Conservation (phyloP, 2,113 vertebrate species). For the Coryphaenoides rupestris region DNA sequence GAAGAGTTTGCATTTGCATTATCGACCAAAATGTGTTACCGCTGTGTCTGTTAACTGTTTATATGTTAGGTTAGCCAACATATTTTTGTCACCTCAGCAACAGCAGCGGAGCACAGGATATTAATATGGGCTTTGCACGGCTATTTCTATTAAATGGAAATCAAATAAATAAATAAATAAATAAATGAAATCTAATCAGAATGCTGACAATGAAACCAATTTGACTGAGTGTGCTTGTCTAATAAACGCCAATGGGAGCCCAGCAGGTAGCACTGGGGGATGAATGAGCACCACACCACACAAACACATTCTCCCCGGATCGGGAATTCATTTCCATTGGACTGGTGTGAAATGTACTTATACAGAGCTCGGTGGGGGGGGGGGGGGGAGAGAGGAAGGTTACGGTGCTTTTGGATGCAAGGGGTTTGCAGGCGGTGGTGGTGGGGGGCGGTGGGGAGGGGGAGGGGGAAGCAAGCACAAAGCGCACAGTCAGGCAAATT, state of each 20-base stretch:
- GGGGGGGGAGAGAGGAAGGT: slow-evolving; percentile 9
- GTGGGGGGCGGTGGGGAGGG: slow-evolving; percentile 6
- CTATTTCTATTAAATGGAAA: slow-evolving; percentile 25
- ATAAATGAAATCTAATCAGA: slow-evolving; percentile 11
- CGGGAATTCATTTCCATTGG: slow-evolving; percentile 59
- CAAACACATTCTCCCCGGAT: slow-evolving; percentile 42
- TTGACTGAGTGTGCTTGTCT: slow-evolving; percentile 21
- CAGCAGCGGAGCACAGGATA: too few species aligned
- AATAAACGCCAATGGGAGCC: slow-evolving; percentile 35
- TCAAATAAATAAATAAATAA: not conserved
- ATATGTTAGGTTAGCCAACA: not conserved
- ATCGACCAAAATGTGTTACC: not conserved
- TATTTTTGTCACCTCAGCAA: too few species aligned
- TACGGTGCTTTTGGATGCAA: slow-evolving; percentile 10
- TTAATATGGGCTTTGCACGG: slow-evolving; percentile 1
- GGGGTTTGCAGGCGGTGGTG: slow-evolving; percentile 10
- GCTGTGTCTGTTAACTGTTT: not conserved
- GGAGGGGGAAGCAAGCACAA: slow-evolving; percentile 20
- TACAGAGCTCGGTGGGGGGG: slow-evolving; percentile 32
- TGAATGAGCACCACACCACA: slow-evolving; percentile 16
- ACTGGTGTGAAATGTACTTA: slow-evolving; percentile 56
- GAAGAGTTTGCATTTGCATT: not conserved
- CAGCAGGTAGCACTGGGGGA: slow-evolving; percentile 28
- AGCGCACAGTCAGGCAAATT: slow-evolving; percentile 37
- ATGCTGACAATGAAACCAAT: slow-evolving; percentile 31